Evolutionary conservation across 2,888 invertebrate species (phyloP).

Genomic region (Drosophila pseudotakahashii): DNA sequence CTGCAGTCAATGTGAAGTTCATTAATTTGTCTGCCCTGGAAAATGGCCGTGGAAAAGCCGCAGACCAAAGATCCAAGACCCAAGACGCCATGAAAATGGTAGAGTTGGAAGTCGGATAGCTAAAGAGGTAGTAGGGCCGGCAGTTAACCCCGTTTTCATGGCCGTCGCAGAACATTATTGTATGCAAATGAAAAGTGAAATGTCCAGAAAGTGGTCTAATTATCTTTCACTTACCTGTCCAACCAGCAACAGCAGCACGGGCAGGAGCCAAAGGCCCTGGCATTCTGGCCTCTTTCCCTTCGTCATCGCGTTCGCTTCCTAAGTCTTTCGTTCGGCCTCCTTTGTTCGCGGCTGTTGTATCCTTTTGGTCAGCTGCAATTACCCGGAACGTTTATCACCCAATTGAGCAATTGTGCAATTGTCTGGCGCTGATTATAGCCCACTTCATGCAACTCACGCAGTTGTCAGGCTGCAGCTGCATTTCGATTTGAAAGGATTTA

Average conservation of each 20-base stretch:
- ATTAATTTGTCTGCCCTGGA: conserved; percentile 69
- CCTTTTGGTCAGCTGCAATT: conserved; percentile 64
- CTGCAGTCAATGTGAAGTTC: conserved; percentile 60
- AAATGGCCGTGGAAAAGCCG: conserved; percentile 69
- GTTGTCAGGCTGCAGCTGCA: conserved; percentile 34
- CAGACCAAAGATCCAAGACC: conserved; percentile 46
- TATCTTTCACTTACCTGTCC: conserved; percentile 73
- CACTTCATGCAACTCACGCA: conserved; percentile 71
- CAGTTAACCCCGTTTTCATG: conserved; percentile 67
- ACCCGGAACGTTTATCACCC: conserved; percentile 51
- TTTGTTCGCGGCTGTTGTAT: conserved; percentile 33
- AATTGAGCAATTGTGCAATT: conserved; percentile 52
- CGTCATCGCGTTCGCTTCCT: conserved; percentile 70
- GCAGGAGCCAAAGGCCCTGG: conserved; percentile 56
- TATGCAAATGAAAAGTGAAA: conserved; percentile 79
- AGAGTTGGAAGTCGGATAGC: conserved; percentile 1
- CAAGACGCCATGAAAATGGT: conserved; percentile 57
- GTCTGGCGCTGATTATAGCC: conserved; percentile 49
- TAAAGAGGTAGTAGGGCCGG: conserved; percentile 11
- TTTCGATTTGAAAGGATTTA: conserved; percentile 11
- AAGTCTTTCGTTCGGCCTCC: conserved; percentile 64
- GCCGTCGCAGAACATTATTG: conserved; percentile 64
- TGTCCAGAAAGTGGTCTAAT: conserved; percentile 53
- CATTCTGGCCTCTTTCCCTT: conserved; percentile 44
- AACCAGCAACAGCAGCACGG: conserved; percentile 60